Base-by-base conservation (phyloP, 2,888 invertebrate species). In the Andrena marginata region DNA sequence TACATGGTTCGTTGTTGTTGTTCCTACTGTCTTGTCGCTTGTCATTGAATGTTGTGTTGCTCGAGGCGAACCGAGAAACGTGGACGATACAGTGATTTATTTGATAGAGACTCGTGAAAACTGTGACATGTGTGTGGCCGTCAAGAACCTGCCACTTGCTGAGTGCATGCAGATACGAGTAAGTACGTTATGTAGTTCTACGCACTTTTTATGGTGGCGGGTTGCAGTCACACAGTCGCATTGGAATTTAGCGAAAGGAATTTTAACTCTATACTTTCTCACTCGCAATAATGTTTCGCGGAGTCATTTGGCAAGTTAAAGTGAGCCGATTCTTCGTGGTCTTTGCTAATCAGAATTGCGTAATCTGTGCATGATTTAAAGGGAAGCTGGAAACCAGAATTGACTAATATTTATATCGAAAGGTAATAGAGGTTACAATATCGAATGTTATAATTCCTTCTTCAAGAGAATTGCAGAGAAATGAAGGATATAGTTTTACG, bases 1-100 rank as follows among this genome's bases (percentile, higher is more conserved):
- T 69, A 78, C 70, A 72, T 73, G 56, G 56, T 65, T 60, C n/a
- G 16, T n/a, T n/a, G 0, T 42, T 51, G n/a, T 70, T n/a, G n/a
- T 33, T 65, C 51, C 48, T 23, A 48, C 29, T 49, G 7, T 42
- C 23, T 62, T 16, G 70, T 23, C 33, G 51, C 1, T 71, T 51
- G 51, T 72, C 42, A 6, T 35, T n/a, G 59, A 48, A 23, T 33
- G 33, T 54, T 69, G 26, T 10, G 13, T 65, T 48, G 6, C 23
- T 20, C n/a, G 4, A 63, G 64, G 35, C 16, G 29, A 49, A 35
- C 20, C 29, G 4, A 49, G 23, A 63, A 54, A 54, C 48, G 20
- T 8, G 20, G n/a, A 33, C 10, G 3, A 56, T 54, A 26, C 16
- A 56, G 10, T 54, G 48, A 8, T 33, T 26, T 23, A 42, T 42